These are phyloP conservation scores for Ceratotherium simum DNA, from an alignment of 2,113 vertebrate genomes.

Conservation along the genomic window DNA sequence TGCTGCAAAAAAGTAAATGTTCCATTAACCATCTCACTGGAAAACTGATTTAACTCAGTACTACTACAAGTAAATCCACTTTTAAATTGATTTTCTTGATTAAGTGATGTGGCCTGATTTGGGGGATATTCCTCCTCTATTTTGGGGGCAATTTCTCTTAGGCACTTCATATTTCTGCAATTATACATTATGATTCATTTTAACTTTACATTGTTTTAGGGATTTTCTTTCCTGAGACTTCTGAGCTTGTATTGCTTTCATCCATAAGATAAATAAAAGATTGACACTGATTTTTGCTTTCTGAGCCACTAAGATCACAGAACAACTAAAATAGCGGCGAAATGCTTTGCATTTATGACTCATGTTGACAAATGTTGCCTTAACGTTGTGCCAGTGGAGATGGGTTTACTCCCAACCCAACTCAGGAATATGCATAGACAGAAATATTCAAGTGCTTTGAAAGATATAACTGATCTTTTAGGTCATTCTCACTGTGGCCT, in stretches of 20 bases:
- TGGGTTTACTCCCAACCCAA: neutral
- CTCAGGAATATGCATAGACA: neutral
- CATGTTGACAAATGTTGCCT: neutral
- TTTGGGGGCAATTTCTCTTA: neutral
- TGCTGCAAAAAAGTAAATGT: neutral
- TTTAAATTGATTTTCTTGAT: slow-evolving; percentile 25
- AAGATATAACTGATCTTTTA: neutral
- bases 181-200: neutral
- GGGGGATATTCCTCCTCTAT: neutral
- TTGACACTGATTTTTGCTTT: slow-evolving; percentile 70
- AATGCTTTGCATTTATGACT: neutral
- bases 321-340: neutral
- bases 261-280: slow-evolving; percentile 75
- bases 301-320: slow-evolving; percentile 62
- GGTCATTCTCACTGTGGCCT: neutral
- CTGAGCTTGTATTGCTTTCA: slow-evolving; percentile 74
- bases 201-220: slow-evolving; percentile 69
- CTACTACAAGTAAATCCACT: neutral
- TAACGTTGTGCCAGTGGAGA: neutral
- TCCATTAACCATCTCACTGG: neutral
- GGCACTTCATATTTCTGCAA: neutral
- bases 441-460: neutral
- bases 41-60: neutral
- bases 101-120: neutral
- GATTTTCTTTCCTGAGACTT: slow-evolving; percentile 81